Conservation (phyloP, 2,888 invertebrate species). For the Parthenolecanium corni region DNA sequence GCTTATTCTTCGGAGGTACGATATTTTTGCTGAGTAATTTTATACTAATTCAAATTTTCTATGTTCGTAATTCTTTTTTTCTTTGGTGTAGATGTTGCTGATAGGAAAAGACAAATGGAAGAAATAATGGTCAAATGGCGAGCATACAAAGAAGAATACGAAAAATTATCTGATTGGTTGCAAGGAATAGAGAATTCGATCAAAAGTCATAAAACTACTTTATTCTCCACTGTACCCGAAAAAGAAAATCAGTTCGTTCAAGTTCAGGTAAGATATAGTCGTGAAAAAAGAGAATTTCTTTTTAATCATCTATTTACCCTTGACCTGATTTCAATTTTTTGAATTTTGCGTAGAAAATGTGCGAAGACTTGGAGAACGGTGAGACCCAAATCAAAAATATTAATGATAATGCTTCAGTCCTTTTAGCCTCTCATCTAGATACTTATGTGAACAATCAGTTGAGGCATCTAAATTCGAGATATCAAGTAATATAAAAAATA, state of each 20-base stretch:
- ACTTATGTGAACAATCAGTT: conserved; percentile 78
- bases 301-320: not conserved
- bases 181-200: conserved; percentile 84
- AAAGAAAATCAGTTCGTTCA: conserved; percentile 75
- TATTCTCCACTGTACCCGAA: conserved; percentile 65
- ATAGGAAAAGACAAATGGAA: conserved; percentile 73
- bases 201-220: conserved; percentile 75
- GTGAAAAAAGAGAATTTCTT: not conserved
- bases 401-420: conserved; percentile 61
- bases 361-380: not conserved
- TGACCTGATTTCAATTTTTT: not conserved
- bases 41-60: not conserved
- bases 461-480: conserved; percentile 72
- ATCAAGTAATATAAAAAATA: conserved; percentile 51
- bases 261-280: conserved; percentile 40
- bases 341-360: not conserved
- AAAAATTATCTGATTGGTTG: conserved; percentile 80
- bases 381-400: conserved; percentile 39
- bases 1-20: conserved; percentile 59
- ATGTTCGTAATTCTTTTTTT: too few species aligned
- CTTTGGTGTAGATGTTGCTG: conserved; percentile 52
- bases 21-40: not conserved
- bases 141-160: conserved; percentile 85
- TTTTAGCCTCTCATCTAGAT: conserved; percentile 72
- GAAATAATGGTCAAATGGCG: conserved; percentile 71